phyloP scores from a whole-genome alignment of 2,797 vertebrate species.

The Margarornis squamiger region DNA sequence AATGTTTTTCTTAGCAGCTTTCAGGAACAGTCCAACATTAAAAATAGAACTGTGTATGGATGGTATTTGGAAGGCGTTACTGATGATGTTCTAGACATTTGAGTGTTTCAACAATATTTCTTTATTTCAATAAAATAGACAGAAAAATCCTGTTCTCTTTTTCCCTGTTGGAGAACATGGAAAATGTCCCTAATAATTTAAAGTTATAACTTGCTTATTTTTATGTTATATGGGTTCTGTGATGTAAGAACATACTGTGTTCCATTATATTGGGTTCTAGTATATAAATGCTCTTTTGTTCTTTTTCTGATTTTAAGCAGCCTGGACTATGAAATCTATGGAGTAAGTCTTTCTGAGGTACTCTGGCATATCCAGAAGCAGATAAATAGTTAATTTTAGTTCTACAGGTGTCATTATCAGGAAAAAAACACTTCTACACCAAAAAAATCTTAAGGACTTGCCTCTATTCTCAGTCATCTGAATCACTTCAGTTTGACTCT shows the following conservation, averaged over 20 bases:
- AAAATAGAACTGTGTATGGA: background rate
- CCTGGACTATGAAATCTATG: background rate
- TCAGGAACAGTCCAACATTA: background rate
- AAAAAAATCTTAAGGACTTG: background rate
- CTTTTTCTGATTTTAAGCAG: background rate
- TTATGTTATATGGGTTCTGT: background rate
- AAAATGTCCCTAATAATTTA: background rate
- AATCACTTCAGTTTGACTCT: background rate
- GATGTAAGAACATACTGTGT: background rate
- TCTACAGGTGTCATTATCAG: background rate
- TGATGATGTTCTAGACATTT: background rate
- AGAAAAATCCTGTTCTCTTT: background rate
- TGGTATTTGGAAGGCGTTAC: constrained; percentile 14
- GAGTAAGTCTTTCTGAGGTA: background rate
- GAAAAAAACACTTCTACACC: background rate
- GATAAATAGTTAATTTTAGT: constrained; percentile 10
- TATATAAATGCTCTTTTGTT: background rate
- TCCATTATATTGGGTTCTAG: background rate
- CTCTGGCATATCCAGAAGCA: background rate
- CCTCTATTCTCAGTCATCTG: background rate
- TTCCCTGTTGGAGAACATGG: background rate
- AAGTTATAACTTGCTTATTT: background rate
- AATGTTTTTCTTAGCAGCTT: constrained; percentile 30
- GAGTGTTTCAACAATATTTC: background rate
- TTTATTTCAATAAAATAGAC: background rate